Base-by-base conservation (phyloP, 2,797 vertebrate genomes). In the Acestrorhynchus altus region DNA sequence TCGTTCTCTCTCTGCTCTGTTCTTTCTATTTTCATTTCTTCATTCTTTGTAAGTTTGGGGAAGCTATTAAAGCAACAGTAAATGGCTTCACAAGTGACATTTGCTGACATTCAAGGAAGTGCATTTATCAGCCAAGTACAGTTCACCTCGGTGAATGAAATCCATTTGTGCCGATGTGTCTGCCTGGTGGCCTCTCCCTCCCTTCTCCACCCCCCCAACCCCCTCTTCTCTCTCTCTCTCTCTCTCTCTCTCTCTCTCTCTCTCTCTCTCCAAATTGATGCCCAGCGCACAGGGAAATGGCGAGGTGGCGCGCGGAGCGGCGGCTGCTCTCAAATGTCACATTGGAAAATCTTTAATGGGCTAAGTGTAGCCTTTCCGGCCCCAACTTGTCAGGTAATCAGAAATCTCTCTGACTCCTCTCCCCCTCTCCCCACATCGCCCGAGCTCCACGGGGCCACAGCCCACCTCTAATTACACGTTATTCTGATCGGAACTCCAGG, bases 31-130 rank as follows among this genome's bases (percentile, higher is more conserved):
- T 94, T 95, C 90, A 91, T 91, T 94, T 93, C 89, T 95, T 82
- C 86, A 86, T 87, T 86, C 92, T 95, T 94, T 90, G 90, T 92
- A 93, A 94, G 92, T 93, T 92, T 92, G 90, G 87, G 91, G 92
- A 92, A 94, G 94, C 95, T 94, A 95, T 96, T 96, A 94, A 93
- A 96, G 95, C 92, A 92, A 94, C 94, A 94, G 95, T 93, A 98
- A 98, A 97, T 96, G 96, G 96, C 95, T 98, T 96, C 96, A 96
- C 93, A 91, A 91, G 94, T 98, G 97, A 98, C 98, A 99, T 99
- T 99, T 98, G 95, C 96, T 98, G 98, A 98, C 97, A 99, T 98
- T 99, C 96, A 98, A 94, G 93, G 93, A 94, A 96, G 94, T 95
- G 94, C 95, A 96, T 98, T 99, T 98, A 98, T 97, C 96, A 96